These are phyloP conservation scores for Sesia bembeciformis DNA, from an alignment of 2,888 invertebrate species.

Conservation along the genomic window DNA sequence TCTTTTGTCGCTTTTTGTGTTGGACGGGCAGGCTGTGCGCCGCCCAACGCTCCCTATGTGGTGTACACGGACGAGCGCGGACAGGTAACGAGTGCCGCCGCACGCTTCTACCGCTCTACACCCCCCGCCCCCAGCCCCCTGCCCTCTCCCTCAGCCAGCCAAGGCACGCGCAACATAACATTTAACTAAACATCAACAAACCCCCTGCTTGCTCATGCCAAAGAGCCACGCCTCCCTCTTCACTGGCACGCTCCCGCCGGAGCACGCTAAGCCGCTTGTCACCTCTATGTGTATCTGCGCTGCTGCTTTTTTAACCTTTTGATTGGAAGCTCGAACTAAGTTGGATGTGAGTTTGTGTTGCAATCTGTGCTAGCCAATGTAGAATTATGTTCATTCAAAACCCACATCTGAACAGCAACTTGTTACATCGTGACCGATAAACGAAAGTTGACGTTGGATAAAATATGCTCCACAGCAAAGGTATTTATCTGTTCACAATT, in stretches of 20 bases:
- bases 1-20: slow-evolving; percentile 47
- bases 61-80: slow-evolving; percentile 96
- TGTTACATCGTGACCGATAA: too few species aligned
- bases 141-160: slow-evolving; percentile 5
- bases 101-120: not conserved
- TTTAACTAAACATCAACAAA: slow-evolving; percentile 6
- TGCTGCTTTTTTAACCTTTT: not conserved
- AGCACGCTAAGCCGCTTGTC: not conserved
- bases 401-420: too few species aligned
- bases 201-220: slow-evolving; percentile 8
- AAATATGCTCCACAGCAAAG: too few species aligned
- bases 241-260: not conserved
- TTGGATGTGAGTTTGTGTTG: not conserved
- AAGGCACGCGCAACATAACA: not conserved
- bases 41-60: slow-evolving; percentile 93
- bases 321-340: not conserved
- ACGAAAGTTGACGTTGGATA: too few species aligned
- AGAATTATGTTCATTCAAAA: too few species aligned
- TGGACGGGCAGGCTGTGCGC: slow-evolving; percentile 77
- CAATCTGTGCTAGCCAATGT: too few species aligned
- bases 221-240: slow-evolving; percentile 2
- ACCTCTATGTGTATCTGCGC: not conserved
- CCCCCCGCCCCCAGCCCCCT: slow-evolving; percentile 22
- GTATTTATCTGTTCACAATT: too few species aligned
- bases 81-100: slow-evolving; percentile 84